phyloP scores from a whole-genome alignment of 2,113 vertebrate species.

The Larimichthys crocea region DNA sequence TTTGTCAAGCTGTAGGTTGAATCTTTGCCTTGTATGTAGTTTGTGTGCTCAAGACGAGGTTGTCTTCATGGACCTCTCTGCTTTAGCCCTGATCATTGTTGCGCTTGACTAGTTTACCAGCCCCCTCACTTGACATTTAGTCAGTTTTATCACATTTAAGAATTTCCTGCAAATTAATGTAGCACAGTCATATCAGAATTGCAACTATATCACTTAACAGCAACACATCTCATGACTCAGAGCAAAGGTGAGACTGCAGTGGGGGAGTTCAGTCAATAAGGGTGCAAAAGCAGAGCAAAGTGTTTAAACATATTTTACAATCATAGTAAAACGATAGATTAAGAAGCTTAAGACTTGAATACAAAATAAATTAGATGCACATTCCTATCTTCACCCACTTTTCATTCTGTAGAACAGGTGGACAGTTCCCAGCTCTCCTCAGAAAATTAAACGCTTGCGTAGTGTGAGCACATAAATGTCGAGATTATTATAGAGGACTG shows the following conservation, averaged over 20 bases:
- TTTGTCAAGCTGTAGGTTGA: too few relatives aligned
- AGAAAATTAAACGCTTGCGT: background rate
- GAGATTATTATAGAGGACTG: background rate
- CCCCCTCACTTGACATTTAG: background rate
- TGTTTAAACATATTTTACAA: background rate
- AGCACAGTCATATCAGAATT: background rate
- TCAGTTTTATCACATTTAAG: background rate
- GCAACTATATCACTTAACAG: conserved; percentile 3
- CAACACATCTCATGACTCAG: conserved; percentile 30
- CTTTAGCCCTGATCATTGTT: background rate
- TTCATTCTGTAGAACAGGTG: background rate
- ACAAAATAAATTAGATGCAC: background rate
- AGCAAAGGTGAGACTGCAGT: background rate
- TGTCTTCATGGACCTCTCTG: too few relatives aligned
- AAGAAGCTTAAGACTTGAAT: background rate
- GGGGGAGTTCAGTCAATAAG: background rate
- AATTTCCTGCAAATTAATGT: background rate
- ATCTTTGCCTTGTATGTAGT: too few relatives aligned
- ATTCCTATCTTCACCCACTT: background rate
- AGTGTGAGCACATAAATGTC: background rate
- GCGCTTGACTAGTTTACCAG: background rate
- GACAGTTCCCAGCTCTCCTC: background rate
- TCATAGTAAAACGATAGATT: background rate
- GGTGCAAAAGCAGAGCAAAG: background rate
- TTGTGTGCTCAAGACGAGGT: too few relatives aligned